Evolutionary conservation across 2,797 vertebrate species (phyloP).

Genomic region (Phalanger gymnotis): DNA sequence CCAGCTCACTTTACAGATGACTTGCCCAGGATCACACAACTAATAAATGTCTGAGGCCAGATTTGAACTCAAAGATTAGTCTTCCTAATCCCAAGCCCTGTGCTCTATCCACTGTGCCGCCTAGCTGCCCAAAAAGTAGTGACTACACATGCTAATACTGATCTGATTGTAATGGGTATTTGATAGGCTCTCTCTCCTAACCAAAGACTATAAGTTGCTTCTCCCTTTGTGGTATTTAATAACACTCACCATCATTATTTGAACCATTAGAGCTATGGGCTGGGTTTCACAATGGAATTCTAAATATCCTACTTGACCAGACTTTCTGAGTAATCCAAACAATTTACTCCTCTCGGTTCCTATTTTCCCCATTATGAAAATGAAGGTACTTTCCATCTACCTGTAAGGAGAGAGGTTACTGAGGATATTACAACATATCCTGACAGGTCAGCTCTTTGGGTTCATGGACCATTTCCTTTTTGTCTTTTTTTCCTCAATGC

Average conservation of each 20-base stretch:
- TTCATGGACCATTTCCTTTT: neutral
- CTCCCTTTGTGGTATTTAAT: neutral
- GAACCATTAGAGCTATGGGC: neutral
- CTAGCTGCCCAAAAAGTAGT: neutral
- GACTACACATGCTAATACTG: neutral
- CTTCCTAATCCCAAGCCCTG: neutral
- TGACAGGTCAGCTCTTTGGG: neutral
- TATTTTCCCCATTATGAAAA: neutral
- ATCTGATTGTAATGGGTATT: neutral
- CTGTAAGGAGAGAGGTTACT: neutral
- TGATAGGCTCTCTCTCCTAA: neutral
- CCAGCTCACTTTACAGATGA: neutral
- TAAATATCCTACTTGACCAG: neutral
- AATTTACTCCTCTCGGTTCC: neutral
- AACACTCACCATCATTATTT: neutral
- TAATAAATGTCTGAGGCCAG: neutral
- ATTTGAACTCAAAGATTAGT: neutral
- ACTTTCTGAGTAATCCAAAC: neutral
- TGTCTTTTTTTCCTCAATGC: neutral
- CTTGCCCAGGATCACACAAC: neutral
- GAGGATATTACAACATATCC: neutral
- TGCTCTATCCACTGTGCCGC: neutral
- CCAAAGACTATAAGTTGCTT: neutral
- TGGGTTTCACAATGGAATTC: neutral
- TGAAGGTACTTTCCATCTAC: neutral